These are phyloP conservation scores for Drosophila mayri DNA, from an alignment of 1,140 invertebrate species.

Conservation along the genomic window DNA sequence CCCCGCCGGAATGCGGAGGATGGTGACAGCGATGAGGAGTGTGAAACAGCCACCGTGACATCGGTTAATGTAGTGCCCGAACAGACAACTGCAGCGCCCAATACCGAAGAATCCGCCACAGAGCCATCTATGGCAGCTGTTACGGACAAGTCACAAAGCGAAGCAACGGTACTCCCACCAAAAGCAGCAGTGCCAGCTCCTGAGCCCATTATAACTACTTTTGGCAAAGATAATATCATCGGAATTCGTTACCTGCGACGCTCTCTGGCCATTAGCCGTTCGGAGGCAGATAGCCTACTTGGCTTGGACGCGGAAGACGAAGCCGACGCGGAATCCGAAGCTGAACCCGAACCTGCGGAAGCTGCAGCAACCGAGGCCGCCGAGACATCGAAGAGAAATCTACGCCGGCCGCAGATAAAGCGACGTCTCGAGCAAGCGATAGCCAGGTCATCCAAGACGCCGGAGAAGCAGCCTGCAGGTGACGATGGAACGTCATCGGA, in stretches of 20 bases:
- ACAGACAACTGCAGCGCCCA: background rate
- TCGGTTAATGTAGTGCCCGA: slow-evolving; percentile 12
- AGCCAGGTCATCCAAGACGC: slow-evolving; percentile 50
- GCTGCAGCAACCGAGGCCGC: slow-evolving; percentile 1
- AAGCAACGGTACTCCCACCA: background rate
- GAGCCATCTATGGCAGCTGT: background rate
- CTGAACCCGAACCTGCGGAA: slow-evolving; percentile 19
- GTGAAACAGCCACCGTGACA: slow-evolving; percentile 42
- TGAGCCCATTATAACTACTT: slow-evolving; percentile 68
- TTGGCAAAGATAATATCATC: slow-evolving; percentile 59
- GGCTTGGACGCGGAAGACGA: slow-evolving; percentile 4
- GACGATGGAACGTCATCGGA: background rate
- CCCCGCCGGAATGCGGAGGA: slow-evolving; percentile 13
- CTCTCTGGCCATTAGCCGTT: slow-evolving; percentile 63
- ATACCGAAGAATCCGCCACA: slow-evolving; percentile 1
- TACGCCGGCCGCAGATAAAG: slow-evolving; percentile 44
- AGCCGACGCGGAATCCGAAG: background rate
- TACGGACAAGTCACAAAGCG: background rate
- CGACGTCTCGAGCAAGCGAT: slow-evolving; percentile 39
- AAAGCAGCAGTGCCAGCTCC: background rate
- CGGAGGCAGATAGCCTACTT: slow-evolving; percentile 48
- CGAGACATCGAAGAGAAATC: slow-evolving; percentile 39
- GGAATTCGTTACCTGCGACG: slow-evolving; percentile 60
- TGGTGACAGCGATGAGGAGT: slow-evolving; percentile 61
- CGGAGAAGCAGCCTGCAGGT: slow-evolving; percentile 26